Evolutionary conservation across 2,888 invertebrate genomes (phyloP), one percentile per base, ranked within the genome.

Genomic region (Desoria tigrina): DNA sequence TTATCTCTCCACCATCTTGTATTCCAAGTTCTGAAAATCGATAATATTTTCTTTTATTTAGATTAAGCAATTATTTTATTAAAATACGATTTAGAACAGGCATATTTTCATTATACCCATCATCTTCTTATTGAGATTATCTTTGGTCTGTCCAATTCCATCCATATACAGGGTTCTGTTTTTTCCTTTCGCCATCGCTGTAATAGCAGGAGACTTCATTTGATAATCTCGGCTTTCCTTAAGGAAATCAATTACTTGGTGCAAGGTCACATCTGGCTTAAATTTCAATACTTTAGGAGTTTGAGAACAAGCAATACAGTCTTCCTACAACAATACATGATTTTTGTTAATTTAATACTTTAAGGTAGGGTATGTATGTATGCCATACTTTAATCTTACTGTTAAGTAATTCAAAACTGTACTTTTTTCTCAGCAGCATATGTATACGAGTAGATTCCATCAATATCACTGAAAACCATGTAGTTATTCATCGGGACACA

Each of bases 371-470:
- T n/a, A n/a, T n/a, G n/a, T n/a, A n/a, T n/a, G n/a, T n/a, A n/a
- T n/a, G n/a, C n/a, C n/a, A n/a, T n/a, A n/a, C n/a, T 32, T 32
- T 32, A 4, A 4, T 32, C 32, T 32, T 32, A 32, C 32, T 32
- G 11, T 23, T 14, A 42, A 24, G 18, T 27, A 32, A 7, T 32
- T n/a, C 9, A 45, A 45, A 14, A 51, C 28, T 72, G 66, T 71
- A 83, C 83, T 78, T 90, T 91, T 77, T 85, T 90, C 79, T 96
- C 96, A 0, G 95, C 92, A 80, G 90, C 90, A 79, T 94, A 98
- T 0, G 95, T 94, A 79, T 94, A 95, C 0, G 94, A 92, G 79
- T 97, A 98, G 39, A 98, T 90, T 0, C 98, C 98, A 78, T 96
- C 95, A 0, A 90, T 85, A 83, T 98, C 93, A 79, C 95, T 97